Evolutionary conservation across 1,140 invertebrate genomes (phyloP).

Genomic region (Orchestia grillus): DNA sequence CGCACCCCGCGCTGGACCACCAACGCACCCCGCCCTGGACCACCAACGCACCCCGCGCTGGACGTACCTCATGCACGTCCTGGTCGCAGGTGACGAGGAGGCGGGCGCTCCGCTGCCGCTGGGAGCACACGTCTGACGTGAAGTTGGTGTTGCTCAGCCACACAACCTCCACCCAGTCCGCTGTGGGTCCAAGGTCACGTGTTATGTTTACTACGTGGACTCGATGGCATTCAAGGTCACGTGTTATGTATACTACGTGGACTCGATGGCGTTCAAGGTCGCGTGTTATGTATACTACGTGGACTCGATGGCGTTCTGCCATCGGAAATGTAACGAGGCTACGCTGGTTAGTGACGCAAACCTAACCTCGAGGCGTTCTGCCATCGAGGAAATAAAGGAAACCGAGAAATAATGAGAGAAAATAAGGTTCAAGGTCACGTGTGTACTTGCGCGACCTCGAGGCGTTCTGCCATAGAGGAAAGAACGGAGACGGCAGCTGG

Average conservation of each 20-base stretch:
- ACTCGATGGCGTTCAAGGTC: background rate
- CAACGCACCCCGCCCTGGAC: background rate
- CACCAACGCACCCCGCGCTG: background rate
- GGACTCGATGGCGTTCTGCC: background rate
- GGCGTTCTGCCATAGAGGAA: no score
- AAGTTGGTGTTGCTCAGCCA: slow-evolving; percentile 17
- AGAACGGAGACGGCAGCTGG: no score
- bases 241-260: background rate
- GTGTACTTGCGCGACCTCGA: no score
- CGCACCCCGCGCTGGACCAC: background rate
- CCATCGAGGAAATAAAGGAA: no score
- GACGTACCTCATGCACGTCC: background rate
- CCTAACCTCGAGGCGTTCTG: no score
- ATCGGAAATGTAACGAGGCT: no score
- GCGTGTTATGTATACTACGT: background rate
- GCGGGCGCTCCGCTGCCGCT: background rate
- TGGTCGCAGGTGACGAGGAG: slow-evolving; percentile 7
- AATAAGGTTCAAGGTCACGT: no score
- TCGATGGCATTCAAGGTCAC: background rate
- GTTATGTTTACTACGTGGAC: background rate
- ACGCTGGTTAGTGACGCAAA: no score
- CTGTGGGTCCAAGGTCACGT: background rate
- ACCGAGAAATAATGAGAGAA: no score
- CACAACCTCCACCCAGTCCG: slow-evolving; percentile 28
- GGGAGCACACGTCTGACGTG: background rate